Conservation (phyloP, 2,113 vertebrate genomes). For the Chunga burmeisteri region DNA sequence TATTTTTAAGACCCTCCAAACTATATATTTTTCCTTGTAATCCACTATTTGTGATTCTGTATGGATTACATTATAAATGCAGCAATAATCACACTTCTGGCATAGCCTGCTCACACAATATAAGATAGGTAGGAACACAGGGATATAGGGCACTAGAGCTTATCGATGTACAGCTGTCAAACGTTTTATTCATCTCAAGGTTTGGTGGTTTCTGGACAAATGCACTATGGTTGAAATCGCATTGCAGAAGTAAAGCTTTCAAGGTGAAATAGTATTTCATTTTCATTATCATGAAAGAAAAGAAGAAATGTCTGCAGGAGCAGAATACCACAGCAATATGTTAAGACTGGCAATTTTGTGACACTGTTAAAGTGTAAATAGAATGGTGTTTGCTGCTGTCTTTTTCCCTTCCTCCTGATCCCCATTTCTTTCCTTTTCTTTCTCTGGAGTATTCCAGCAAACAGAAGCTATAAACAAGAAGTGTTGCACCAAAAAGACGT, state of each 20-base stretch:
- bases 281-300: constrained; percentile 32
- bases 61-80: neutral
- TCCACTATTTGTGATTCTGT: neutral
- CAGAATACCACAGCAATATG: neutral
- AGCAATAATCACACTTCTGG: neutral
- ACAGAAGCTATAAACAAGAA: neutral
- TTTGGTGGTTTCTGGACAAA: constrained; percentile 39
- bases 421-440: neutral
- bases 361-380: neutral
- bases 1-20: neutral
- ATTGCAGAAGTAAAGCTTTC: constrained; percentile 28
- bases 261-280: constrained; percentile 44
- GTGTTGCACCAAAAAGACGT: neutral
- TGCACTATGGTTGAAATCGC: neutral
- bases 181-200: constrained; percentile 36
- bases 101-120: neutral
- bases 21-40: neutral
- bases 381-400: neutral
- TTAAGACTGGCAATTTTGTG: neutral
- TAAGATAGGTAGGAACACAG: neutral
- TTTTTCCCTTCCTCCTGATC: neutral
- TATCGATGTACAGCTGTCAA: constrained; percentile 9
- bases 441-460: neutral
- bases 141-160: constrained; percentile 19
- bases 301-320: neutral